Evolutionary conservation across 2,888 invertebrate genomes (phyloP), one percentile per base, ranked within the genome.

Genomic region (Dromius quadrimaculatus): DNA sequence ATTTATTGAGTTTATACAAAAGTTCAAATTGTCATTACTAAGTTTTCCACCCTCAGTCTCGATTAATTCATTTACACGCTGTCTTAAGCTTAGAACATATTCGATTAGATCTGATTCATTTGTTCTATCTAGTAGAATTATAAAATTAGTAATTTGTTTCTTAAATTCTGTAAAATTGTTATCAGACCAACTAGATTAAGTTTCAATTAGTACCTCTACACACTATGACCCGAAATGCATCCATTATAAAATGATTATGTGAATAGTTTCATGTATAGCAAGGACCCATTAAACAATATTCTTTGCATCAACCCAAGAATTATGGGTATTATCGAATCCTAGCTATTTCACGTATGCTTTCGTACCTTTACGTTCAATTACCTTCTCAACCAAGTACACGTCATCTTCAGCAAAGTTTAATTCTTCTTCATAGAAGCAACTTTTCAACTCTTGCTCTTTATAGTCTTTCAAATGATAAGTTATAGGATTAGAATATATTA

Each of bases 401-500:
- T n/a, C n/a, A n/a, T n/a, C n/a, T n/a, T n/a, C n/a, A n/a, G n/a
- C n/a, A n/a, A n/a, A n/a, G n/a, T n/a, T n/a, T n/a, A n/a, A n/a
- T n/a, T n/a, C n/a, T n/a, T n/a, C n/a, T n/a, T n/a, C n/a, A n/a
- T n/a, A n/a, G n/a, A n/a, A n/a, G n/a, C n/a, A n/a, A n/a, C n/a
- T n/a, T n/a, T n/a, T n/a, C n/a, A n/a, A n/a, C n/a, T n/a, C n/a
- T n/a, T n/a, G n/a, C n/a, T n/a, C n/a, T n/a, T n/a, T n/a, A n/a
- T n/a, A n/a, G n/a, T n/a, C 79, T 59, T 75, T 73, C 2, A 80
- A 68, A 11, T 74, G 47, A 54, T 79, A 79, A 1, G 78, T 80
- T 2, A 72, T 65, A 3, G 79, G 78, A 73, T 74, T 76, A 6
- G 78, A 78, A 28, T 73, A 72, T 11, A 76, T 62, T 2, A 79